These are phyloP conservation scores for Cuculus canorus DNA, from an alignment of 2,797 vertebrate species.

Conservation along the genomic window DNA sequence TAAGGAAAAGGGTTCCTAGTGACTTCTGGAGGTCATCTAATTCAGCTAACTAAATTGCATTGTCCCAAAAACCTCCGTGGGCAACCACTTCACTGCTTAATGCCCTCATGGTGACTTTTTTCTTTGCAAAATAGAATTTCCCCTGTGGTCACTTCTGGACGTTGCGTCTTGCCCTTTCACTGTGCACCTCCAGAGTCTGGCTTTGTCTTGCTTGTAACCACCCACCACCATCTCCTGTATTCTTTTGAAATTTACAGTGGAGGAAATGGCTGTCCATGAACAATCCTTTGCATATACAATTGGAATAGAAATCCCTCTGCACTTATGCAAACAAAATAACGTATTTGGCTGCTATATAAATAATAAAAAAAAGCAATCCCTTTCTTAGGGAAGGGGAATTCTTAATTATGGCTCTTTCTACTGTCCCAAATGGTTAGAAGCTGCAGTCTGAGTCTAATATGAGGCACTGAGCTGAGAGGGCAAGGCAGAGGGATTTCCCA, in stretches of 20 bases:
- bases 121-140: background rate
- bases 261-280: background rate
- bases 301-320: background rate
- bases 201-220: background rate
- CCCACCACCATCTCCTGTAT: background rate
- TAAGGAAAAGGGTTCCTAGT: background rate
- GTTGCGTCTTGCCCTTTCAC: background rate
- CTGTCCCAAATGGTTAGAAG: background rate
- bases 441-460: background rate
- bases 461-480: background rate
- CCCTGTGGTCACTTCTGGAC: background rate
- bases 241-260: background rate
- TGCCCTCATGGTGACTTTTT: background rate
- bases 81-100: background rate
- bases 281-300: background rate
- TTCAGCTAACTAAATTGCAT: background rate
- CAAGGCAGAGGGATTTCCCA: background rate
- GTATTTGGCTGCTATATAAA: background rate
- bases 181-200: background rate
- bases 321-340: background rate
- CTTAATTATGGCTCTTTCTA: background rate
- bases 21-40: background rate
- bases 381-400: background rate
- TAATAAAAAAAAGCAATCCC: background rate
- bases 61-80: background rate